Conservation (phyloP, 2,113 vertebrate genomes). For the Neomonachus schauinslandi region DNA sequence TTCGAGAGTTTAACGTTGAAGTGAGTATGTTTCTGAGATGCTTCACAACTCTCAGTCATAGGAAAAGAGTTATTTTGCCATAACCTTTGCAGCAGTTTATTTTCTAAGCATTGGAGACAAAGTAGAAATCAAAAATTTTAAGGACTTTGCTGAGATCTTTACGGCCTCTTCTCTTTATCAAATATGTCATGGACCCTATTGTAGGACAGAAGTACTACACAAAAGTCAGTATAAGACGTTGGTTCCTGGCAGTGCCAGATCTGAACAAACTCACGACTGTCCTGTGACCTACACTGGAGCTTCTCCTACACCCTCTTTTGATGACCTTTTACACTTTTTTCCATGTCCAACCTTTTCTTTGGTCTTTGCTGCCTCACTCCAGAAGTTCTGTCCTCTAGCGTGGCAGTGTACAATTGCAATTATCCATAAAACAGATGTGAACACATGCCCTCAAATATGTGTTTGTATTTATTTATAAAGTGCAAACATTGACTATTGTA, state of each 20-base stretch:
- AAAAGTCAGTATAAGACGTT: not conserved
- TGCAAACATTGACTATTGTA: not conserved
- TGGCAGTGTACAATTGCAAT: not conserved
- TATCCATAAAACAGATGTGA: not conserved
- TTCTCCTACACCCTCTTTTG: not conserved
- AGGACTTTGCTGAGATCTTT: not conserved
- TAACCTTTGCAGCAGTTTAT: not conserved
- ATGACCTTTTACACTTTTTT: not conserved
- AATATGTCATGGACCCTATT: not conserved
- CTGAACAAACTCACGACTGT: not conserved
- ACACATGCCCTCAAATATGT: not conserved
- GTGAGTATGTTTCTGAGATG: not conserved
- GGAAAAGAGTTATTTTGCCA: not conserved
- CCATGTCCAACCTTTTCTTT: not conserved
- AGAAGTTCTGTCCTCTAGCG: not conserved
- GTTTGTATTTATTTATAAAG: not conserved
- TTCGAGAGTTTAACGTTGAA: conserved; percentile 7
- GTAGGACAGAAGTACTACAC: not conserved
- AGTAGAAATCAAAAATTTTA: not conserved
- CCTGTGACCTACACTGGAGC: not conserved
- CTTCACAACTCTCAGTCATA: conserved; percentile 4
- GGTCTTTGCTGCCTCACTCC: not conserved
- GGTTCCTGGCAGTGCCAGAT: not conserved
- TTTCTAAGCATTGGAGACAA: conserved; percentile 14
- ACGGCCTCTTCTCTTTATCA: not conserved